A percentile compares a stretch with the other conserved stretches of the same genome.
phyloP scores from a whole-genome alignment of 2,113 vertebrate species.

The Boleophthalmus pectinirostris region DNA sequence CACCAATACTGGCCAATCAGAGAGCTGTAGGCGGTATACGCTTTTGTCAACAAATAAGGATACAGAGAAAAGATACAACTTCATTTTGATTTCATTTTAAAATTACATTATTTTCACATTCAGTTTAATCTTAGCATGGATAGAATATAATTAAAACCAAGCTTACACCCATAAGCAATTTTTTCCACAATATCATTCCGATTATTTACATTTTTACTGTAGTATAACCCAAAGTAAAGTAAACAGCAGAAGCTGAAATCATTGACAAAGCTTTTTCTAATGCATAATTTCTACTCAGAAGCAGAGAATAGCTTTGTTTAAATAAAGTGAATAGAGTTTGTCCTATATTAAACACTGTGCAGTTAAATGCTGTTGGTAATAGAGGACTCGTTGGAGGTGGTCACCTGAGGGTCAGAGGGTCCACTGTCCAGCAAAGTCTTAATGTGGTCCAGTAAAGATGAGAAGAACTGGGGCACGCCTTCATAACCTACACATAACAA shows the following conservation, averaged over 20 bases:
- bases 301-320: neutral
- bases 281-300: neutral
- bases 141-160: too few species aligned
- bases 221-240: neutral
- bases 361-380: neutral
- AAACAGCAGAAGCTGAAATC: neutral
- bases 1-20: neutral
- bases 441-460: slow-evolving; percentile 72
- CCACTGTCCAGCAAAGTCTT: slow-evolving; percentile 62
- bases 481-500: slow-evolving; percentile 70
- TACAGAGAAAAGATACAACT: neutral
- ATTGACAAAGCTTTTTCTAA: neutral
- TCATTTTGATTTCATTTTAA: neutral
- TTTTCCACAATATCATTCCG: too few species aligned
- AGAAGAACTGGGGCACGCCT: slow-evolving; percentile 78
- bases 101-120: neutral
- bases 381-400: neutral
- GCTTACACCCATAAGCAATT: neutral
- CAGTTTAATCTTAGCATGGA: neutral
- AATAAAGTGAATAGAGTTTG: neutral
- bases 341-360: neutral
- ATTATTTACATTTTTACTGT: neutral
- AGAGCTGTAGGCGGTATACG: neutral
- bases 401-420: neutral
- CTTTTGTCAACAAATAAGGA: neutral